Base-by-base conservation (phyloP, 1,140 invertebrate genomes). In the Drosophila dunni region DNA sequence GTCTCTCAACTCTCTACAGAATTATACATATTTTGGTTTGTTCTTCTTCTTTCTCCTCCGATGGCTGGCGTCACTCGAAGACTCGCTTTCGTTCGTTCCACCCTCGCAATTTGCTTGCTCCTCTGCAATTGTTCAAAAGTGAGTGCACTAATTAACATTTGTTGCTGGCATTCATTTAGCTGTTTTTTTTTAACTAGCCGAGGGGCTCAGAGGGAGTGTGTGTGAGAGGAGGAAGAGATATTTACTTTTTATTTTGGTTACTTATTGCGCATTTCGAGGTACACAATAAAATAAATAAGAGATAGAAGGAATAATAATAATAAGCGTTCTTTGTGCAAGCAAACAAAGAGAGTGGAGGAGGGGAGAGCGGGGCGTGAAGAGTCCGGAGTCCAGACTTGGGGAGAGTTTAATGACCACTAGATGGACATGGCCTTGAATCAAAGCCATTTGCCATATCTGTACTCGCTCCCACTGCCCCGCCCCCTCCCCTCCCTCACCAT, bases 141-240 rank as follows among this genome's bases (percentile, higher is more conserved):
- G 77, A 84, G 72, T 83, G 81, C 81, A 83, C 81, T 83, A 78
- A 84, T 83, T 80, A 83, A 69, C 81, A 83, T 84, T 84, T 66
- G 61, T 15, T 73, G 61, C 70, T 50, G 15, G 34, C 38, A 58
- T 51, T 69, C 50, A 34, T 54, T 54, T 56, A 38, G 33, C n/a
- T 20, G 33, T 46, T 54, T n/a, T 58, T 61, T 85, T 85, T 81
- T 79, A 79, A 85, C 86, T 79, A 86, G 82, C 46, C 64, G 69
- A 74, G 57, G 44, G 38, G 50, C 9, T 34, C 17, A 15, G 11
- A 13, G 13, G 46, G 34, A 17, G 54, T 1, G 15, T 17, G 13
- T 15, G 7, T 20, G 40, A 13, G 42, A n/a, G 24, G n/a, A n/a
- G 6, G 17, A 33, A 24, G 24, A 10, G n/a, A 29, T n/a, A 3